Conservation (phyloP, 2,888 invertebrate genomes). For the Leuctra nigra region DNA sequence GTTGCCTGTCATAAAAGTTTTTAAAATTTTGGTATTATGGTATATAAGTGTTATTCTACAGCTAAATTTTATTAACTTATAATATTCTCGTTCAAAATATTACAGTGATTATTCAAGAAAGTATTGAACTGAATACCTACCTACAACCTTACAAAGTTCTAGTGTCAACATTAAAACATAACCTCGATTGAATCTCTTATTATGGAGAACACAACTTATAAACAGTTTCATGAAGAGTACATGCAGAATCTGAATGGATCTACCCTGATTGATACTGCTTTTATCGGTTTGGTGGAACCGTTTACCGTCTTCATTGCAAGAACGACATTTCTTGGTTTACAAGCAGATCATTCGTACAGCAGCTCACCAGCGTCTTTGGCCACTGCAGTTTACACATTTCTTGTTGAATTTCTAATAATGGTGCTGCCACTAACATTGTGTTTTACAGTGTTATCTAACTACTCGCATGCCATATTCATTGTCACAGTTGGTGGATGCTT, state of each 20-base stretch:
- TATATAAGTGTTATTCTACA: no score
- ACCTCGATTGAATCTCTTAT: not conserved
- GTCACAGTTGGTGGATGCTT: conserved; percentile 30
- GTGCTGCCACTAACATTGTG: conserved; percentile 49
- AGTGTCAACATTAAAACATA: no score
- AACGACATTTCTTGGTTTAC: not conserved
- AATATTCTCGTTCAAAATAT: no score
- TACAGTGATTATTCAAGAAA: no score
- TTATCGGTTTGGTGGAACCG: conserved; percentile 35
- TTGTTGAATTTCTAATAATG: conserved; percentile 50
- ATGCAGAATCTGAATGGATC: conserved; percentile 52
- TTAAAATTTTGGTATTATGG: no score
- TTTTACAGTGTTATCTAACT: conserved; percentile 47
- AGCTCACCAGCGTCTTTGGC: no score
- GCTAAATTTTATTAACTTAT: no score
- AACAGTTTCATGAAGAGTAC: conserved; percentile 45
- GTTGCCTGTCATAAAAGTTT: no score
- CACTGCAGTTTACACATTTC: conserved; percentile 33
- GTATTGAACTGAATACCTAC: no score
- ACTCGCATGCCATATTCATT: conserved; percentile 33
- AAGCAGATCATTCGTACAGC: not conserved
- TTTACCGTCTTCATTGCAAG: conserved; percentile 23
- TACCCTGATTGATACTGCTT: conserved; percentile 45
- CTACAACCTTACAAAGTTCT: not conserved
- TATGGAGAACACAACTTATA: conserved; percentile 39